phyloP scores from a whole-genome alignment of 2,113 vertebrate species.

The Perognathus longimembris region DNA sequence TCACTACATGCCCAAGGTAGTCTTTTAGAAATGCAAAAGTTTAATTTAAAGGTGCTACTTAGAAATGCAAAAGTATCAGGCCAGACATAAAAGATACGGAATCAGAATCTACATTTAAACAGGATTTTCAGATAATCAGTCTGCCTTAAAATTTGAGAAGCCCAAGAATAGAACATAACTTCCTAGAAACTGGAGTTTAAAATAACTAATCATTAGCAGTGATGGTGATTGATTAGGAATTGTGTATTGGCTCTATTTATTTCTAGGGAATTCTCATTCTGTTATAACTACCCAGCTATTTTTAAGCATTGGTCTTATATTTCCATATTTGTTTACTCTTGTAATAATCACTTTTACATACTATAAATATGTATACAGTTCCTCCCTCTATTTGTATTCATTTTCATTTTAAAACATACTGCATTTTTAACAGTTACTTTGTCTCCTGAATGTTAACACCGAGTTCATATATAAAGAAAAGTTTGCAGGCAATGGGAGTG shows the following conservation, averaged over 20 bases:
- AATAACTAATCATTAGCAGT: conserved; percentile 43
- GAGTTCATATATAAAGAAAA: background rate
- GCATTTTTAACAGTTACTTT: background rate
- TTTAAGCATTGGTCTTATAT: background rate
- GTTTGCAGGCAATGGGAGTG: background rate
- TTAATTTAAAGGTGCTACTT: background rate
- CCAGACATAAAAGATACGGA: background rate
- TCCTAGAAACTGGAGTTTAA: conserved; percentile 61
- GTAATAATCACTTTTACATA: background rate
- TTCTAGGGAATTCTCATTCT: conserved; percentile 45
- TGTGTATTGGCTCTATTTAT: background rate
- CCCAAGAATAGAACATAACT: conserved; percentile 41
- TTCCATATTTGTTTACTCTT: background rate
- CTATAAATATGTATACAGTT: background rate
- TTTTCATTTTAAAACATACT: background rate
- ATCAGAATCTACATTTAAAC: conserved; percentile 54
- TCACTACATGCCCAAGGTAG: no score
- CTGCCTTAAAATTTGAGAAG: conserved; percentile 36
- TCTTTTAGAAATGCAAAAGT: no score
- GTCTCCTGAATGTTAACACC: conserved; percentile 18
- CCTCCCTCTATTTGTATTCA: background rate
- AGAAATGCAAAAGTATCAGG: conserved; percentile 5
- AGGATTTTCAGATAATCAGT: conserved; percentile 4
- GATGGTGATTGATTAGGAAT: conserved; percentile 59
- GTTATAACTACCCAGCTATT: background rate